Conservation (phyloP, 1,140 invertebrate species). For the Meloidogyne chitwoodi region DNA sequence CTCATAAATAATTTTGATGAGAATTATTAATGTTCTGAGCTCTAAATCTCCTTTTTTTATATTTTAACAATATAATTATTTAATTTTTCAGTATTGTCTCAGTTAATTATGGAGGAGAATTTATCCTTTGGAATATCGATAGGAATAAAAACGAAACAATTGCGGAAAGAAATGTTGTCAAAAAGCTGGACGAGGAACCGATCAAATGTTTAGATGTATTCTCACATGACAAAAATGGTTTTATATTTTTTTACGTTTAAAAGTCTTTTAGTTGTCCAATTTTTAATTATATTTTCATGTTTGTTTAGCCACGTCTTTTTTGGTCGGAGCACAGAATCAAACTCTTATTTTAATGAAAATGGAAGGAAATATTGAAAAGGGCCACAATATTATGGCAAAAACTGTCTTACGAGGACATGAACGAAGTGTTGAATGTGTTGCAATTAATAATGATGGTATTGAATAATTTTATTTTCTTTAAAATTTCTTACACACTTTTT, state of each 20-base stretch:
- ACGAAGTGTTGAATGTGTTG: constrained; percentile 52
- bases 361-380: neutral
- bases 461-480: neutral
- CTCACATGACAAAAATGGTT: neutral
- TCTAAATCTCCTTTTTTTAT: neutral
- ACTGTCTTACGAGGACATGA: constrained; percentile 46
- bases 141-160: constrained; percentile 23
- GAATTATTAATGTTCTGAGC: neutral
- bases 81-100: constrained; percentile 47
- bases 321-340: constrained; percentile 45
- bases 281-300: neutral
- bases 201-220: constrained; percentile 36
- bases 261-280: too few species aligned
- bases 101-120: constrained; percentile 46
- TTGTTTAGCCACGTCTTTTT: constrained; percentile 8
- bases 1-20: constrained; percentile 9
- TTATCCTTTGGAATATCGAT: constrained; percentile 34
- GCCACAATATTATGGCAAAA: neutral
- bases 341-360: constrained; percentile 27
- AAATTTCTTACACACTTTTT: neutral
- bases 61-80: neutral
- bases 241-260: too few species aligned
- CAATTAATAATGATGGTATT: constrained; percentile 39
- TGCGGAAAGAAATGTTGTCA: neutral
- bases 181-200: constrained; percentile 12